Evolutionary conservation across 2,888 invertebrate species (phyloP).

Genomic region (Hirtodrosophila alboralis): DNA sequence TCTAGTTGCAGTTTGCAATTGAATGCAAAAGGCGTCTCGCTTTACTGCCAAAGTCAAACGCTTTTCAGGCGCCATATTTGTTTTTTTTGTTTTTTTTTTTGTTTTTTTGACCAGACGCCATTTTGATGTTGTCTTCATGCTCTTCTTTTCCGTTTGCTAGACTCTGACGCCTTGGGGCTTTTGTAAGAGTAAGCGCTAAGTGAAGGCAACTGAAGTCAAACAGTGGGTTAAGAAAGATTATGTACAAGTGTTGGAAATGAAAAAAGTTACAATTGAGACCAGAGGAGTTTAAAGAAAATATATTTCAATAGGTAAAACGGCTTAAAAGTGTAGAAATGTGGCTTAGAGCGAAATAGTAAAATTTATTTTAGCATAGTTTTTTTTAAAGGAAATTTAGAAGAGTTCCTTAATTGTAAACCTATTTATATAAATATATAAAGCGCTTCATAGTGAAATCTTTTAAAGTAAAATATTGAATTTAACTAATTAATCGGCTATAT

Average conservation of each 20-base stretch:
- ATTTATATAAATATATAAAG: too few relatives aligned
- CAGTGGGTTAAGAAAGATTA: constrained; percentile 9
- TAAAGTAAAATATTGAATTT: too few relatives aligned
- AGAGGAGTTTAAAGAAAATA: background rate
- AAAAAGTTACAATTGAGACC: too few relatives aligned
- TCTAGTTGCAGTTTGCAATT: constrained; percentile 17
- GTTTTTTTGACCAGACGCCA: constrained; percentile 20
- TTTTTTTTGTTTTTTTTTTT: constrained; percentile 11
- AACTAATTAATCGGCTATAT: too few relatives aligned
- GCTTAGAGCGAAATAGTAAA: too few relatives aligned
- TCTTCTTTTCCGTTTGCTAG: constrained; percentile 2
- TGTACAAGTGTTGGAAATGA: constrained; percentile 1
- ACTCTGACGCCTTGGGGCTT: constrained; percentile 32
- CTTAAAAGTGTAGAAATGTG: too few relatives aligned
- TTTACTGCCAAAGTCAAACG: constrained; percentile 62
- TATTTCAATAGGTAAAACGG: too few relatives aligned
- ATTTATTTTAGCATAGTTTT: too few relatives aligned
- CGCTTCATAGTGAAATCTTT: too few relatives aligned
- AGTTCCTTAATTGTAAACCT: too few relatives aligned
- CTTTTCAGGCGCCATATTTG: constrained; percentile 38
- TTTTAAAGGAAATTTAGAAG: too few relatives aligned
- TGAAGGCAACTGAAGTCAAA: constrained; percentile 23
- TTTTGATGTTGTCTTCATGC: constrained; percentile 6
- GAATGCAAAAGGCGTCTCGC: constrained; percentile 18
- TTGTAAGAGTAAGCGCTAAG: constrained; percentile 23